These are phyloP conservation scores for Pachyramphus minor DNA, from an alignment of 2,113 vertebrate species.

Conservation along the genomic window DNA sequence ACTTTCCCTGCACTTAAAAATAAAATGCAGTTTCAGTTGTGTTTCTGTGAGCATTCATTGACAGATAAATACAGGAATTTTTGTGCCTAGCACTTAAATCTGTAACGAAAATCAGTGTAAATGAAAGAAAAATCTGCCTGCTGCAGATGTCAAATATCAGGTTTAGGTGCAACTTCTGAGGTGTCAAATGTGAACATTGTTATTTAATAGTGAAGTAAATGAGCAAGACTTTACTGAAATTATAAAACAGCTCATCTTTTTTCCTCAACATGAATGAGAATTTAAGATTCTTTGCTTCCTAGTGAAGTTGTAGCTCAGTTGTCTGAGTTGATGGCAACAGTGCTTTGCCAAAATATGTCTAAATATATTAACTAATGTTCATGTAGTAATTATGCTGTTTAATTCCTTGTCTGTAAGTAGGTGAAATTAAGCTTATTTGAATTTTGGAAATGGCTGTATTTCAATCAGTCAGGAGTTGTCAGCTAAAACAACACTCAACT, in stretches of 20 bases:
- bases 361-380: not conserved
- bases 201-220: not conserved
- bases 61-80: not conserved
- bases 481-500: not conserved
- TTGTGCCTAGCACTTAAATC: not conserved
- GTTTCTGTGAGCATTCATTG: not conserved
- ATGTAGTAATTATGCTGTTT: accelerated
- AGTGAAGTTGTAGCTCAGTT: not conserved
- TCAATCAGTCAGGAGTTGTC: not conserved
- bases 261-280: not conserved
- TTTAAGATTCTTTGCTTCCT: not conserved
- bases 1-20: not conserved
- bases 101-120: not conserved
- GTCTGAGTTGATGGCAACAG: not conserved
- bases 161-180: not conserved
- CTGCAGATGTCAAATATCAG: not conserved
- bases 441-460: not conserved
- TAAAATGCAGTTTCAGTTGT: not conserved
- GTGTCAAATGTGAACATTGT: not conserved
- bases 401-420: not conserved
- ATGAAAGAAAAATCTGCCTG: not conserved
- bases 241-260: not conserved
- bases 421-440: not conserved
- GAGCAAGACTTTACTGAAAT: not conserved
- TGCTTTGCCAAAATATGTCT: not conserved